Evolutionary conservation across 2,797 vertebrate species (phyloP).

Genomic region (Enteromius argenteus): DNA sequence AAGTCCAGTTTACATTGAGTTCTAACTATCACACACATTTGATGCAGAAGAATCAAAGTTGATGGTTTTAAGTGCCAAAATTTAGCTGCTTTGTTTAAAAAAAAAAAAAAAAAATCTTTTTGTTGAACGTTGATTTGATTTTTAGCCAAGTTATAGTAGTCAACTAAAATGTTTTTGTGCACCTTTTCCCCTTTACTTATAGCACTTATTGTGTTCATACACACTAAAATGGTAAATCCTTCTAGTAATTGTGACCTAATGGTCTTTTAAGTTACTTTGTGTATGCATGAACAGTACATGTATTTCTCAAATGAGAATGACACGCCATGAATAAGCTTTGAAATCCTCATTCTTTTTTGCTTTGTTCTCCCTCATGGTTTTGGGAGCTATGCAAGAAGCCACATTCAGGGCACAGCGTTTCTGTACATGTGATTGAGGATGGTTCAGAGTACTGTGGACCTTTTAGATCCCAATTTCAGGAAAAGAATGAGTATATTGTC

Average conservation of each 20-base stretch:
- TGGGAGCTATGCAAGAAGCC: conserved; percentile 41
- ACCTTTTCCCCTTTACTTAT: conserved; percentile 25
- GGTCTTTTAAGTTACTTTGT: conserved; percentile 40
- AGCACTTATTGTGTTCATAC: conserved; percentile 54
- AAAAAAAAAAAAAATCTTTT: not conserved
- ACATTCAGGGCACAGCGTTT: conserved; percentile 5
- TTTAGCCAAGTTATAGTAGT: conserved; percentile 10
- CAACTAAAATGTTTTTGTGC: conserved; percentile 41
- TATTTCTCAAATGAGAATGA: conserved; percentile 24
- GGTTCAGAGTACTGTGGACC: not conserved
- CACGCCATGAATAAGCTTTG: conserved; percentile 17
- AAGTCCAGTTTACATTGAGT: conserved; percentile 56
- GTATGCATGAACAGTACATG: not conserved
- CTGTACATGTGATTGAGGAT: conserved; percentile 15
- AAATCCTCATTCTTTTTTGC: not conserved
- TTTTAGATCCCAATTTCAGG: not conserved
- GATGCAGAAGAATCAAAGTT: not conserved
- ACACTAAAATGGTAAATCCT: conserved; percentile 49
- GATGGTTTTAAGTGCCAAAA: conserved; percentile 38
- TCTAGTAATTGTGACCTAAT: conserved; percentile 18
- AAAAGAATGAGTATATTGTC: not conserved
- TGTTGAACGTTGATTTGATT: conserved; percentile 56
- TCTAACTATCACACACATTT: conserved; percentile 48
- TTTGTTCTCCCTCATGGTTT: conserved; percentile 24
- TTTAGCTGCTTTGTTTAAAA: conserved; percentile 3